Percentiles rank a stretch among this genome's conserved stretches.
Conservation (phyloP, 2,113 vertebrate genomes). For the Cyanoliseus patagonus region DNA sequence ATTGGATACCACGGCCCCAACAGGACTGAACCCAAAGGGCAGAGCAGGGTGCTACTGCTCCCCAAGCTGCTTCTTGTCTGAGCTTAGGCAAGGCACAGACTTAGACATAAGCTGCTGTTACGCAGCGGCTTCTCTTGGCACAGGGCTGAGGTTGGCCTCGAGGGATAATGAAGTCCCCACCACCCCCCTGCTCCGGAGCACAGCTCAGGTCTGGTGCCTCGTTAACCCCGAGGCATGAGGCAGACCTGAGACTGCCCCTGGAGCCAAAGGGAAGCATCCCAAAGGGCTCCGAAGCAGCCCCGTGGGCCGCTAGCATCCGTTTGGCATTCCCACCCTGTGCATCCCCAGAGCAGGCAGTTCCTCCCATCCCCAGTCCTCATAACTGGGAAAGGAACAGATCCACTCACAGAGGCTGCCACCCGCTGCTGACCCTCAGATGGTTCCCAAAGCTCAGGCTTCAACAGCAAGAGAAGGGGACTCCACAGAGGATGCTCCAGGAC, state of each 20-base stretch:
- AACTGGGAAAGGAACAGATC: neutral
- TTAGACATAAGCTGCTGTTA: neutral
- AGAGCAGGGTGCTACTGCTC: neutral
- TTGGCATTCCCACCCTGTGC: neutral
- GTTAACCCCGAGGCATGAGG: accelerated
- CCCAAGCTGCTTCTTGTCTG: neutral
- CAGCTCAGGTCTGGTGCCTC: neutral
- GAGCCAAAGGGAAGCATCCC: neutral
- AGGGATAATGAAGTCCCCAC: neutral
- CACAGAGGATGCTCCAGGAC: neutral
- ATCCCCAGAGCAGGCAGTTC: neutral
- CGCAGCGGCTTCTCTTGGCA: neutral
- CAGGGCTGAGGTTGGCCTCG: neutral
- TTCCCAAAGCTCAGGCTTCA: neutral
- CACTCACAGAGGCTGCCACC: accelerated
- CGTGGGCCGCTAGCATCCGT: neutral
- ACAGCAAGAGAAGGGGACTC: neutral
- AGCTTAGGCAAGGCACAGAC: neutral
- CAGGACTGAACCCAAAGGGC: neutral
- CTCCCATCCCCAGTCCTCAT: no score
- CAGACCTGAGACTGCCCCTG: neutral
- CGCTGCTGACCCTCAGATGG: neutral
- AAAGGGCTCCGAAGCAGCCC: neutral
- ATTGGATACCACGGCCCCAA: neutral
- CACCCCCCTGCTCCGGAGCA: accelerated